Evolutionary conservation across 2,113 vertebrate genomes (phyloP), one percentile per base, ranked within the genome.

Genomic region (Pithys albifrons): DNA sequence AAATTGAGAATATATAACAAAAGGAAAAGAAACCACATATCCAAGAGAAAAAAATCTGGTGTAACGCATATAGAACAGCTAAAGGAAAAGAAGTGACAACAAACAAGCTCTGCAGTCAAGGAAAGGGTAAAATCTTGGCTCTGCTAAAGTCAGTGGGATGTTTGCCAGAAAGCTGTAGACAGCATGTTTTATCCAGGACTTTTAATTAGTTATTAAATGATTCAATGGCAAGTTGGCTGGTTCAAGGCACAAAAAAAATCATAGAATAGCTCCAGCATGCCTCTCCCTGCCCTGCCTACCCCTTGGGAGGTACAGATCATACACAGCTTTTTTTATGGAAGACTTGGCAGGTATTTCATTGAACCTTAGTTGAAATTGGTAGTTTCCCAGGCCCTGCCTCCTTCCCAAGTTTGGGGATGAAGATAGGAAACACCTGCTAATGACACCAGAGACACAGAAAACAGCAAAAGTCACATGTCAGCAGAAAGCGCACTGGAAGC

Each of bases 141-240:
- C 52, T 73, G 8, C 28, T 71, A n/a, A 93, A 95, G 61, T 85
- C 76, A 89, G 22, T 69, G 41, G 76, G 91, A 84, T 69, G 28
- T 79, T 72, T 91, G 65, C 93, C 95, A 94, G 84, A 82, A 87
- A 89, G 73, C 80, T 94, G 91, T 94, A 93, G 88, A 92, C 79
- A 89, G 73, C 6, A 15, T 91, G 69, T 89, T 96, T 96, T 89
- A 94, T 74, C 80, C 90, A 91, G 77, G 73, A 89, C 91, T 97
- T 96, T 92, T 95, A 96, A 97, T 96, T 92, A 91, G 65, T 10
- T 79, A 96, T 91, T 94, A 92, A 96, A 92, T 81, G 79, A 96
- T 92, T 93, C 83, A 93, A 95, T 84, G 76, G 90, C 83, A 96
- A 94, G 69, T 75, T 92, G 61, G 83, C 73, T 89, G 91, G 37